Evolutionary conservation across 1,140 invertebrate genomes (phyloP), one percentile per base, ranked within the genome.

Genomic region (Panagrolaimus sp.): DNA sequence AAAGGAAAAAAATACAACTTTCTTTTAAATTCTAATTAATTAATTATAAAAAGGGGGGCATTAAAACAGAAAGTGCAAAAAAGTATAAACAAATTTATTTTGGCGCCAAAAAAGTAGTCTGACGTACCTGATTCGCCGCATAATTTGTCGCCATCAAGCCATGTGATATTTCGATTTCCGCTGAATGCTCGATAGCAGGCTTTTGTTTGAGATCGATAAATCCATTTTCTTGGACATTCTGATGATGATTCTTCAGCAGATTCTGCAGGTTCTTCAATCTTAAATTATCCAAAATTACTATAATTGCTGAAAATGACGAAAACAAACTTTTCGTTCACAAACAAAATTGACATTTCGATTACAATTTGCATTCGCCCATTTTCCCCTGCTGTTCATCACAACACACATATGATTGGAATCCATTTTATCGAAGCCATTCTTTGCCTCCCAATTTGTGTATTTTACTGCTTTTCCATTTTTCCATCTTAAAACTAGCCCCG

Each of bases 401-500:
- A 77, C 76, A 44, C 76, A 77, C 64, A 72, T 46, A 15, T 71
- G 58, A 1, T 58, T 44, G 7, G 58, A 48, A 62, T 70, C 66
- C 63, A 78, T 69, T 52, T 70, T 62, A 12, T 69, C 67, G 8
- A 69, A 45, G 21, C 76, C 76, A 62, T 70, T 76, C 45, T 65
- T 69, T 9, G 68, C 17, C 10, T 67, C 73, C 76, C 76, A 77
- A 52, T 77, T 77, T 6, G 73, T 55, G 38, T 66, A 77, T 45
- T 65, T 48, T 0, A 74, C 70, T 24, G 71, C 70, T 26, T 75
- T 65, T 26, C 73, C 76, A 67, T 77, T 78, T 38, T 75, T 77
- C 76, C 76, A 77, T 48, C 76, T 43, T 15, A 76, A 68, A 1
- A 77, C 76, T 32, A 77, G 68, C 43, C 76, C 76, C 26, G 76